Evolutionary conservation across 1,140 invertebrate genomes (phyloP).

Genomic region (Mamestra configurata): DNA sequence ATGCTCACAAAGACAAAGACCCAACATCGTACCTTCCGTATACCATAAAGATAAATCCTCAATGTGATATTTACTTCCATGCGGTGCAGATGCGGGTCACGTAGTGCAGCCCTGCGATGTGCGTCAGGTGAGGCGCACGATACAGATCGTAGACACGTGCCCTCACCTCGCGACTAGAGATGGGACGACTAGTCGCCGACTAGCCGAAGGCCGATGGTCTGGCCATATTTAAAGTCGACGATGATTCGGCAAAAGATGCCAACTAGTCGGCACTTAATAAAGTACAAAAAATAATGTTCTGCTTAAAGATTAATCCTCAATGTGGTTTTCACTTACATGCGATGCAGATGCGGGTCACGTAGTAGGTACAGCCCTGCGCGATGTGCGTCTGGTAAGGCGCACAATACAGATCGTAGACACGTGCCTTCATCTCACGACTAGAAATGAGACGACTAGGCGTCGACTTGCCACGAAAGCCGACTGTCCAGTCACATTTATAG

Average conservation of each 20-base stretch:
- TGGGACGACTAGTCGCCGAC: too few species aligned
- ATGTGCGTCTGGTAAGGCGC: slow-evolving; percentile 72
- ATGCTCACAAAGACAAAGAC: neutral
- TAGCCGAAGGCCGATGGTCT: too few species aligned
- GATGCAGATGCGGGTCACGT: slow-evolving; percentile 58
- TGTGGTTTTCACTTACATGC: slow-evolving; percentile 41
- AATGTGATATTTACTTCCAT: slow-evolving; percentile 45
- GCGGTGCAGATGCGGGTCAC: slow-evolving; percentile 54
- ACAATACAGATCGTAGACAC: slow-evolving; percentile 73
- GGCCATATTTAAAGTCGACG: too few species aligned
- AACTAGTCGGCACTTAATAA: too few species aligned
- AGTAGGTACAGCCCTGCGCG: slow-evolving; percentile 40
- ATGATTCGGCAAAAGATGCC: too few species aligned
- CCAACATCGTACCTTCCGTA: slow-evolving; percentile 13
- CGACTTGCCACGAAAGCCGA: too few species aligned
- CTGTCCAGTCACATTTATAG: too few species aligned
- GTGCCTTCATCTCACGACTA: slow-evolving; percentile 55
- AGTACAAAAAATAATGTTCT: too few species aligned
- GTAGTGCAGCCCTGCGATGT: slow-evolving; percentile 53
- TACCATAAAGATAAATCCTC: slow-evolving; percentile 35
- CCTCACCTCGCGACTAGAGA: neutral
- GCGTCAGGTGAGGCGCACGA: slow-evolving; percentile 74
- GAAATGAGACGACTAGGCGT: too few species aligned
- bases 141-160: slow-evolving; percentile 75
- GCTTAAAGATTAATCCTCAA: slow-evolving; percentile 29